Evolutionary conservation across 2,797 vertebrate species (phyloP).

Genomic region (Otus scops): DNA sequence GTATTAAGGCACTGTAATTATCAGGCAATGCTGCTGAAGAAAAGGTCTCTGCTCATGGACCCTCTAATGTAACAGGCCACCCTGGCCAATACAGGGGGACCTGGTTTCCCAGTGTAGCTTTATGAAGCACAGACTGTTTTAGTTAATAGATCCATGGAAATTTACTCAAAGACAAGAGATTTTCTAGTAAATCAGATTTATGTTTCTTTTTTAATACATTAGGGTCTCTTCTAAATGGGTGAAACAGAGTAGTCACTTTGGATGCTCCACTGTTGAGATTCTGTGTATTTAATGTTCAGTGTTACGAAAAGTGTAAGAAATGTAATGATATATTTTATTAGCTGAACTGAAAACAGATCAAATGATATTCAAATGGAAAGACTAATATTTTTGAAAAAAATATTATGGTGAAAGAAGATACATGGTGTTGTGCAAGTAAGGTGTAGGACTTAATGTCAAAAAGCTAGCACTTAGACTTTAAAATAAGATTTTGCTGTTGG

Average conservation of each 20-base stretch:
- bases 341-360: background rate
- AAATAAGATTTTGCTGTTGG: background rate
- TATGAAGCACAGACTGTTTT: background rate
- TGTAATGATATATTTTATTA: background rate
- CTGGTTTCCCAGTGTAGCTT: background rate
- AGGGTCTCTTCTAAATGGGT: background rate
- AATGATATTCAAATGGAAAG: background rate
- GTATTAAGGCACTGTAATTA: background rate
- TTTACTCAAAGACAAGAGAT: background rate
- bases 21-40: background rate
- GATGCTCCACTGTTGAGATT: background rate
- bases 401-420: background rate
- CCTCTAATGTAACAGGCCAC: background rate
- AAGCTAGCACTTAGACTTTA: background rate
- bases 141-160: background rate
- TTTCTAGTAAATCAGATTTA: background rate
- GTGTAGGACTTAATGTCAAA: background rate
- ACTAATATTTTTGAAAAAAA: background rate
- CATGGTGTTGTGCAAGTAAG: background rate
- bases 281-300: background rate
- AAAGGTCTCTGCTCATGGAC: background rate
- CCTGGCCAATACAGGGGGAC: background rate
- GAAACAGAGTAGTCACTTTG: background rate
- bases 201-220: background rate
- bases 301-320: background rate